Percentiles rank a stretch among this genome's conserved stretches.
Evolutionary conservation across 2,888 invertebrate species (phyloP).

Genomic region (Microctonus brassicae): DNA sequence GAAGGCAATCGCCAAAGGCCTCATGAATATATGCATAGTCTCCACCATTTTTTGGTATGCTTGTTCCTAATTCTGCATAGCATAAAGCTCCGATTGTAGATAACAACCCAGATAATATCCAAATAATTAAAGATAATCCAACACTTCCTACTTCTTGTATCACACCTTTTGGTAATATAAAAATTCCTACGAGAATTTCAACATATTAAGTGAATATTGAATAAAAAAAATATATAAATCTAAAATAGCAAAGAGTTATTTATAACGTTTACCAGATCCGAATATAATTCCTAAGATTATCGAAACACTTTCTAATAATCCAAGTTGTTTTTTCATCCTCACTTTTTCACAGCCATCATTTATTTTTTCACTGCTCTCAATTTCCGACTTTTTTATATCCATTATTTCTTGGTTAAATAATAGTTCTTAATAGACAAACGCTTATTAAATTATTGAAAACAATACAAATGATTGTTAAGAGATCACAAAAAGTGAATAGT

Average conservation of each 20-base stretch:
- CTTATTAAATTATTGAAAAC: no score
- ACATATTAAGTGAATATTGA: constrained; percentile 8
- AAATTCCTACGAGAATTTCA: constrained; percentile 78
- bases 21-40: constrained; percentile 97
- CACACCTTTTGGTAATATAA: constrained; percentile 95
- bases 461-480: no score
- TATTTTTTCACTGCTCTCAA: background rate
- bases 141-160: constrained; percentile 91
- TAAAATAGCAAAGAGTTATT: no score
- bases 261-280: constrained; percentile 79
- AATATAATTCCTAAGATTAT: constrained; percentile 95
- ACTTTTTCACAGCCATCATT: constrained; percentile 71
- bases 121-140: constrained; percentile 88
- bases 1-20: constrained; percentile 93
- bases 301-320: constrained; percentile 91
- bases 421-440: no score
- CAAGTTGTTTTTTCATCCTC: constrained; percentile 89
- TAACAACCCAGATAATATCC: constrained; percentile 89
- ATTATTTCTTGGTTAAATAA: background rate
- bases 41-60: constrained; percentile 93
- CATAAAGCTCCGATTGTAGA: constrained; percentile 96
- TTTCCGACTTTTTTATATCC: background rate
- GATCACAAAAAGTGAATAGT: no score
- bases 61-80: constrained; percentile 94
- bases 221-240: background rate